These are phyloP conservation scores for Tangara arthus DNA, from an alignment of 2,797 vertebrate genomes.

Conservation along the genomic window DNA sequence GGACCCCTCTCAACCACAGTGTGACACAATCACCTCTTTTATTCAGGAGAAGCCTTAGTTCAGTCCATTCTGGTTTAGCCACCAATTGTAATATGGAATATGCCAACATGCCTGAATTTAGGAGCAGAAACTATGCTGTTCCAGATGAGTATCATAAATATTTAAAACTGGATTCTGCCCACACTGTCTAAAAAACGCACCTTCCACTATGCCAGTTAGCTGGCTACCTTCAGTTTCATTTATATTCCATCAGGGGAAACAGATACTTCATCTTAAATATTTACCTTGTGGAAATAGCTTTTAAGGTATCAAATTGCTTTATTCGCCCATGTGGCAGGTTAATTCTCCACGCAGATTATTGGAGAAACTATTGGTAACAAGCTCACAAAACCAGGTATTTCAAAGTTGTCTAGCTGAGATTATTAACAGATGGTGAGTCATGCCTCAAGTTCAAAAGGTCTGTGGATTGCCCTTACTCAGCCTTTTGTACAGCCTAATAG, in stretches of 20 bases:
- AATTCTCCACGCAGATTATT: neutral
- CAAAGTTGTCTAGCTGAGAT: neutral
- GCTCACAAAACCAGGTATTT: neutral
- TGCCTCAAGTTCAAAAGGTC: neutral
- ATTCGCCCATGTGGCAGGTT: neutral
- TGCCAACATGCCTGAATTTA: neutral
- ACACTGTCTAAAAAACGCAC: neutral
- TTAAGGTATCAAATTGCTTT: neutral
- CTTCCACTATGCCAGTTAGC: neutral
- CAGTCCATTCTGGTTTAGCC: neutral
- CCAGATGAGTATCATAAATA: neutral
- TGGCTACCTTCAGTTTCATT: neutral
- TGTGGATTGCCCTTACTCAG: neutral
- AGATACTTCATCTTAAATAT: neutral
- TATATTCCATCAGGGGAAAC: neutral
- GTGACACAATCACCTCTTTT: neutral
- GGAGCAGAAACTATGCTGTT: neutral
- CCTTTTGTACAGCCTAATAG: neutral
- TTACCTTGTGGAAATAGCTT: neutral
- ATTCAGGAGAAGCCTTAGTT: neutral
- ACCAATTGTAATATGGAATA: neutral
- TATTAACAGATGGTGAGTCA: neutral
- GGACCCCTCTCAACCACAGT: neutral
- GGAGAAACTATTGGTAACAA: neutral
- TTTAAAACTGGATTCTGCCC: neutral